Evolutionary conservation across 1,140 invertebrate species (phyloP), one percentile per base, ranked within the genome.

Genomic region (Agrilus planipennis): DNA sequence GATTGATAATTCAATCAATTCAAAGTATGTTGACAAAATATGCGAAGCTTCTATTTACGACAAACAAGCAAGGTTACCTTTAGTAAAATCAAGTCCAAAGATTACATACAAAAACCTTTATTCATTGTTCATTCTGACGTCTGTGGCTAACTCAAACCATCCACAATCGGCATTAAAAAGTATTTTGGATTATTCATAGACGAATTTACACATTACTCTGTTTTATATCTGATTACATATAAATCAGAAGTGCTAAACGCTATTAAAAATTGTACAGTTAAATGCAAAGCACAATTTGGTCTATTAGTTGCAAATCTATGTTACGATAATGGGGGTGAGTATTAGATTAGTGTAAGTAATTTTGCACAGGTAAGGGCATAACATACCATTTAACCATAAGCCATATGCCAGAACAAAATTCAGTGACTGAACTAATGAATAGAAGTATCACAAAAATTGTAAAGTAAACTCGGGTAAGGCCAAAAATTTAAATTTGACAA

Each of bases 381-480:
- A 49, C 41, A 11, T 66, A 67, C 56, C 57, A 70, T 39, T 61
- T 55, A 29, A 67, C 61, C 6, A 54, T 65, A 28, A 56, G 63
- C 28, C 56, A 63, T 39, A 68, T 61, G 7, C 67, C 69, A 36
- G 59, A 74, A 45, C 50, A 59, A 50, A 73, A 73, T 62, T 63
- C 67, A 45, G 58, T 69, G 2, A 49, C 66, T 15, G 68, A 73
- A 45, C 47, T 67, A 21, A 63, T 67, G 51, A 63, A 62, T 40
- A 43, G 59, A 21, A 65, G 63, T 12, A 54, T 70, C 17, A 62
- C 55, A 7, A 63, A 67, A 55, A 67, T 57, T 39, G 57, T n/a
- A n/a, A n/a, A n/a, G n/a, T n/a, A n/a, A n/a, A n/a, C n/a, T n/a
- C n/a, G n/a, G n/a, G n/a, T n/a, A n/a, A n/a, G n/a, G n/a, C n/a